Evolutionary conservation across 2,888 invertebrate genomes (phyloP), one percentile per base, ranked within the genome.

Genomic region (Lepidochrysops patricia): DNA sequence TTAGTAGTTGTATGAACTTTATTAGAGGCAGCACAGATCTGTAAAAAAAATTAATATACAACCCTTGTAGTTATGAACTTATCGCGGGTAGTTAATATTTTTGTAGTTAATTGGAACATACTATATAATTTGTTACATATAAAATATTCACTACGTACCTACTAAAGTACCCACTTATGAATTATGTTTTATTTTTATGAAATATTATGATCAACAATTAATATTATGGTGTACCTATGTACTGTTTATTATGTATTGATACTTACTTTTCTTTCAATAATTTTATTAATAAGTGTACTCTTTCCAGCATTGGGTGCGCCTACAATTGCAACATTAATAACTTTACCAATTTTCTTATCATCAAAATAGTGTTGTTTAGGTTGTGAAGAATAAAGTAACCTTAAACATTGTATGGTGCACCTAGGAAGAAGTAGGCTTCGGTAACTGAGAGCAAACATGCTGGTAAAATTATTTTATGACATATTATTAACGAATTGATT

Each of bases 261-360:
- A 76, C 79, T 77, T 82, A 96, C 96, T 80, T 93, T 93, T 78
- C 95, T 91, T 64, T 94, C 93, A 59, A 96, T 91, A 25, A 99
- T 90, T 71, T 92, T 91, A 82, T 99, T 99, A 29, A 98, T 95
- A 29, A 99, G 90, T 0, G 98, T 98, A 75, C 98, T 98, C 82
- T 99, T 99, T 27, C 99, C 99, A 57, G 94, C 94, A 91, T 99
- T 99, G 2, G 99, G 98, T 12, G 95, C 90, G 2, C 99, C 99
- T 67, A 99, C 92, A 23, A 99, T 93, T 5, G 98, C 96, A 26
- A 97, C 93, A 81, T 92, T 93, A 5, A 93, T 81, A n/a, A 92
- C 75, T 83, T 82, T 88, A 9, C 72, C 75, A 4, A 72, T 15
- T 56, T 69, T 70, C 61, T 71, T 77, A 61, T 72, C 69, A 57